Base-by-base conservation (phyloP, 1,140 invertebrate genomes). In the Wiebesia pumilae region DNA sequence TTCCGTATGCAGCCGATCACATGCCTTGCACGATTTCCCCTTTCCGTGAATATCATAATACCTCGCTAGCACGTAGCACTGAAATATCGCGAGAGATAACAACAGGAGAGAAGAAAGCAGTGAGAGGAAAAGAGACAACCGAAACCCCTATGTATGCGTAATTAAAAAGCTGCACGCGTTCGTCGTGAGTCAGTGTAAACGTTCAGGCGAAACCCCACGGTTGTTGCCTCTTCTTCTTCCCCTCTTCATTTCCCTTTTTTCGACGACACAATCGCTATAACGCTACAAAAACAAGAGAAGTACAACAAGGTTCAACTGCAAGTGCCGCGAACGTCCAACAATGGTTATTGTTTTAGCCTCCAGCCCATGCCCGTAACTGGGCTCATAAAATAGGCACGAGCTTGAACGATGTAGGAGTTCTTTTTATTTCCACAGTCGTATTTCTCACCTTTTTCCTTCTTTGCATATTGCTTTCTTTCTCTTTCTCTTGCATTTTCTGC, bases 141-240 rank as follows among this genome's bases (percentile, higher is more conserved):
- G 47, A 3, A 21, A 79, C 7, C 3, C 3, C 2, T 9, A 65
- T 6, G 88, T 89, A 86, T 58, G 62, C 24, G 86, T 91, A 91
- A 92, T 92, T 92, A 92, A 92, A n/a, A 90, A 88, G 84, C 88
- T 84, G 81, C 83, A 89, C 87, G 89, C 89, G 90, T 91, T 91
- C 89, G 88, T 89, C 90, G 87, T 84, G 88, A 89, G 73, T n/a
- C 75, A 40, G 19, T 73, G 12, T 83, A 79, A 43, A 79, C 81
- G n/a, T 79, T 84, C 78, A 58, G 81, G 38, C 51, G 87, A 71
- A 51, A 79, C 24, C 81, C 81, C 89, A 89, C 38, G n/a, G 27
- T 35, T 43, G 24, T n/a, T 40, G 19, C 14, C 51, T 54, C 51
- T 9, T 19, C 19, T 54, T 58, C 3, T n/a, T 19, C n/a, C 43